A percentile compares a stretch with the other conserved stretches of the same genome.
Evolutionary conservation across 2,113 vertebrate species (phyloP).

Genomic region (Anolis carolinensis): DNA sequence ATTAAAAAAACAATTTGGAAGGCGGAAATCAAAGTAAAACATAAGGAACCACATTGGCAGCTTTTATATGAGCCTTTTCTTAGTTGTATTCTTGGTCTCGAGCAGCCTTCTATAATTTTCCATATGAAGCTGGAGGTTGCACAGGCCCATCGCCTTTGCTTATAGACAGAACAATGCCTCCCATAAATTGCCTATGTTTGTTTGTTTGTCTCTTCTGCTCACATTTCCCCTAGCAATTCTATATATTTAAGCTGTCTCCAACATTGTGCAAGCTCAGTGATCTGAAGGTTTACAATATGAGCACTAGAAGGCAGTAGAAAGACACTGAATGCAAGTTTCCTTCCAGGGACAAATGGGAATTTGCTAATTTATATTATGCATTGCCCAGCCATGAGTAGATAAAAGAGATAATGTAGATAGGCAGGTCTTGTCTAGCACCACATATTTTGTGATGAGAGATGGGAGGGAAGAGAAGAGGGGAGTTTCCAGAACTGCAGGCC

Average conservation of each 20-base stretch:
- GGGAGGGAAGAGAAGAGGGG: too few relatives aligned
- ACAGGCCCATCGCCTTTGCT: background rate
- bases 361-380: background rate
- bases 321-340: too few relatives aligned
- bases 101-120: background rate
- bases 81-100: background rate
- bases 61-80: background rate
- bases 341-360: background rate
- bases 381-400: background rate
- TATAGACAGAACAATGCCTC: background rate
- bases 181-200: background rate
- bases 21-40: background rate
- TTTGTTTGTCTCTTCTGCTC: background rate
- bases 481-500: too few relatives aligned
- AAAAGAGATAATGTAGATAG: background rate
- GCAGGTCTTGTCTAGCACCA: background rate
- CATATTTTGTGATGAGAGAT: background rate
- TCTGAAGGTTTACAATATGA: background rate
- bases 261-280: background rate
- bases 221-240: background rate
- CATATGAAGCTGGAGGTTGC: background rate
- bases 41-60: background rate
- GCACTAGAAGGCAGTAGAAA: background rate
- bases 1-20: background rate
- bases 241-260: background rate